These are phyloP conservation scores for Bradypodion pumilum DNA, from an alignment of 2,797 vertebrate species.

Conservation along the genomic window DNA sequence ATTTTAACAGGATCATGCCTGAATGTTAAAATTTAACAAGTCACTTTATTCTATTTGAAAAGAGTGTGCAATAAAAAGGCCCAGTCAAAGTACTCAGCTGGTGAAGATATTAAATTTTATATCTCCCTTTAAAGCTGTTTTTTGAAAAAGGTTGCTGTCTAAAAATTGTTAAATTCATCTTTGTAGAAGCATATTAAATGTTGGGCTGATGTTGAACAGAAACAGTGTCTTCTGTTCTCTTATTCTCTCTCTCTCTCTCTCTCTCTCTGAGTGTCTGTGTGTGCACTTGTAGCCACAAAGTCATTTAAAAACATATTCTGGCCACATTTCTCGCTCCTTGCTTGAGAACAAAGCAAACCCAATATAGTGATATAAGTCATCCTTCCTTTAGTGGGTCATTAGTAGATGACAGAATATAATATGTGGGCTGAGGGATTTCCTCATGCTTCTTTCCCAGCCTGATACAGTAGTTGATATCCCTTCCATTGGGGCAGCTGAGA, in stretches of 20 bases:
- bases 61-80: neutral
- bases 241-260: fast-evolving
- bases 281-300: too few species aligned
- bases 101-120: neutral
- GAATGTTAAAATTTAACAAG: fast-evolving
- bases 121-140: neutral
- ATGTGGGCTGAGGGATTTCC: neutral
- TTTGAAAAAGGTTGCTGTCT: neutral
- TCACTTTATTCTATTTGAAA: neutral
- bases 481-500: neutral
- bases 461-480: conserved; percentile 40
- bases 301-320: neutral
- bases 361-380: neutral
- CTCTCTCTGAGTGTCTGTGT: fast-evolving
- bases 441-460: conserved; percentile 10
- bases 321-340: neutral
- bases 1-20: neutral
- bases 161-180: neutral
- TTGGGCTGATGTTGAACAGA: neutral
- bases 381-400: conserved; percentile 16
- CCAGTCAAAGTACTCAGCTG: fast-evolving
- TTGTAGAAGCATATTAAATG: conserved; percentile 6
- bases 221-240: neutral
- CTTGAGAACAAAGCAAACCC: neutral
- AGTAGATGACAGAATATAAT: neutral